phyloP scores from a whole-genome alignment of 2,797 vertebrate genomes.

The Parauchenoglanis ngamensis region DNA sequence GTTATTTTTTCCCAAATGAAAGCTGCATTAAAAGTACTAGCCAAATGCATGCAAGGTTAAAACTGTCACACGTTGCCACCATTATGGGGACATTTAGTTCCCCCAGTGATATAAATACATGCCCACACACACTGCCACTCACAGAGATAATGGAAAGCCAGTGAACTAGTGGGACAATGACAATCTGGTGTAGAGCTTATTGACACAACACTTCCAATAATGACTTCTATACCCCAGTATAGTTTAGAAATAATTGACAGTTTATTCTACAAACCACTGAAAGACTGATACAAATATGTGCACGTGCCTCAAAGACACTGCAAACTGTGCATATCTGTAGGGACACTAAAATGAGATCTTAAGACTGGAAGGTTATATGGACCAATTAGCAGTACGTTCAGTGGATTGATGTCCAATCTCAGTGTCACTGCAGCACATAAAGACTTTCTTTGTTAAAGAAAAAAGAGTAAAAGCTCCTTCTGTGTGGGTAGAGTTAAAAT shows the following conservation, averaged over 20 bases:
- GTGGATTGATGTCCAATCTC: conserved; percentile 58
- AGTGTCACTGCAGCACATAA: conserved; percentile 34
- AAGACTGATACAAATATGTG: conserved; percentile 23
- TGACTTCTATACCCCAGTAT: conserved; percentile 28
- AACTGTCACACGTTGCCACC: conserved; percentile 1
- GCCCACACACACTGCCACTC: not conserved
- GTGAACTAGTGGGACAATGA: not conserved
- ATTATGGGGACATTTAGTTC: not conserved
- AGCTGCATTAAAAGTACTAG: not conserved
- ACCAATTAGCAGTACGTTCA: conserved; percentile 49
- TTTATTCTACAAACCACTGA: conserved; percentile 44
- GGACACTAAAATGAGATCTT: not conserved
- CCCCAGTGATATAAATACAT: not conserved
- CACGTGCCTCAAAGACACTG: not conserved
- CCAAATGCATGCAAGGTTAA: not conserved
- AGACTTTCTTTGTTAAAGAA: conserved; percentile 51
- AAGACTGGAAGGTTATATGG: conserved; percentile 52
- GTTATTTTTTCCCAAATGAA: not conserved
- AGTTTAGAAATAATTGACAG: conserved; percentile 23
- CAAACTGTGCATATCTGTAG: not conserved
- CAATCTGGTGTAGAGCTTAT: not conserved
- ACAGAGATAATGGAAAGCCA: not conserved
- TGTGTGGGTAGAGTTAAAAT: conserved; percentile 53
- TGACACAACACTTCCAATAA: not conserved
- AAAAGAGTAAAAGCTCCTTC: conserved; percentile 53